Conservation (phyloP, 2,888 invertebrate species). For the Mythimna ferrago region DNA sequence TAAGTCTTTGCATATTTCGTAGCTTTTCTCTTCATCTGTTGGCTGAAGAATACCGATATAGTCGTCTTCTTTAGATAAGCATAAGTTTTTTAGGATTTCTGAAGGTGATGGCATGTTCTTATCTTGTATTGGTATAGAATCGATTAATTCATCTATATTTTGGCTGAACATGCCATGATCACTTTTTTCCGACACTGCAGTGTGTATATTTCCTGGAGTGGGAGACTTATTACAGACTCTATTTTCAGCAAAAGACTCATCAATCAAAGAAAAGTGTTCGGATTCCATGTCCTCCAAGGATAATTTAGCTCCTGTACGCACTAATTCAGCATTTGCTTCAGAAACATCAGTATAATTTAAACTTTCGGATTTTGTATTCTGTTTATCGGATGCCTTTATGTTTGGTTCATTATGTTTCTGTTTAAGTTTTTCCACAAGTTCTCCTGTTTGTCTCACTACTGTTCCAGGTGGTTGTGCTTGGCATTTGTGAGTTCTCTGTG, state of each 20-base stretch:
- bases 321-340: constrained; percentile 85
- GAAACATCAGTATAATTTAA: constrained; percentile 76
- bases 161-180: constrained; percentile 81
- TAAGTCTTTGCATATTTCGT: constrained; percentile 71
- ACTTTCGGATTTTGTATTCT: constrained; percentile 51
- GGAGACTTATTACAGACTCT: constrained; percentile 39
- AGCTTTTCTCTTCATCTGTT: constrained; percentile 61
- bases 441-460: constrained; percentile 87
- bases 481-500: constrained; percentile 96
- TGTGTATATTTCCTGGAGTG: constrained; percentile 15
- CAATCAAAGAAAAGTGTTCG: constrained; percentile 82
- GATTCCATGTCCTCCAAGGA: constrained; percentile 88
- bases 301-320: constrained; percentile 85
- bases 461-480: constrained; percentile 91
- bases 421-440: constrained; percentile 88
- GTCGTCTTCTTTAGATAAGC: constrained; percentile 88
- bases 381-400: constrained; percentile 26
- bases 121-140: constrained; percentile 78
- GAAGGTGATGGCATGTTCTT: constrained; percentile 92
- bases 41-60: constrained; percentile 66
- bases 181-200: constrained; percentile 47
- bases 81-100: constrained; percentile 92
- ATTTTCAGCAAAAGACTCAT: constrained; percentile 73
- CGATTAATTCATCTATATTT: constrained; percentile 79
- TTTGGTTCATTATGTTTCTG: constrained; percentile 76